Conservation (phyloP, 2,797 vertebrate species). For the Eospalax fontanierii region DNA sequence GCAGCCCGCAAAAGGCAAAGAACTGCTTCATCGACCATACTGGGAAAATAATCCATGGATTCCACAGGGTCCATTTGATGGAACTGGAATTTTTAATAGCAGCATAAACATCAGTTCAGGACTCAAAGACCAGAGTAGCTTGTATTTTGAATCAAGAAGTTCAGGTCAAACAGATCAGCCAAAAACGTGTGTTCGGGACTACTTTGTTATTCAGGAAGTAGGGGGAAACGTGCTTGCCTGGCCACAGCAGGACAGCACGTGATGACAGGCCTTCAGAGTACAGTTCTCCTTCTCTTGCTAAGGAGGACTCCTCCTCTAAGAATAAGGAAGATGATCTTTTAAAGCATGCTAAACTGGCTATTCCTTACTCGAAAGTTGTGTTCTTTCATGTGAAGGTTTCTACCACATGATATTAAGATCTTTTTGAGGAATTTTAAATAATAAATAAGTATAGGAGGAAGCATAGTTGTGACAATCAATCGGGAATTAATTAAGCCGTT, state of each 20-base stretch:
- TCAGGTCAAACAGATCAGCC: conserved; percentile 30
- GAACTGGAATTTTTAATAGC: conserved; percentile 4
- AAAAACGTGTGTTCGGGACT: background rate
- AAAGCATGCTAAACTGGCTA: background rate
- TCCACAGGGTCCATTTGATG: background rate
- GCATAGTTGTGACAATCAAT: conserved; percentile 50
- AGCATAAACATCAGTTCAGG: background rate
- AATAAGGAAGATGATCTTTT: background rate
- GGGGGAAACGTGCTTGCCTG: background rate
- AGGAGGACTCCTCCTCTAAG: too few relatives aligned
- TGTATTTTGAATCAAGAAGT: conserved; percentile 49
- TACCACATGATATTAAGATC: background rate
- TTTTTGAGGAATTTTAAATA: conserved; percentile 47
- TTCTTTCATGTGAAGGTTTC: background rate
- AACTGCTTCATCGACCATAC: background rate
- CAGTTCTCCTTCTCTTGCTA: too few relatives aligned
- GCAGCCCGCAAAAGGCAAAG: background rate
- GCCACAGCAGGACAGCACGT: accelerated
- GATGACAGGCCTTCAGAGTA: background rate
- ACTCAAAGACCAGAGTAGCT: conserved; percentile 1
- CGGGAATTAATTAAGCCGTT: conserved; percentile 52
- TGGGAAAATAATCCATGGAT: background rate
- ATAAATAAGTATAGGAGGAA: conserved; percentile 30
- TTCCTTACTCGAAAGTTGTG: background rate
- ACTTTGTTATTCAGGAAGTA: background rate